These are phyloP conservation scores for Poecilus cupreus DNA, from an alignment of 2,888 invertebrate species.

Conservation along the genomic window DNA sequence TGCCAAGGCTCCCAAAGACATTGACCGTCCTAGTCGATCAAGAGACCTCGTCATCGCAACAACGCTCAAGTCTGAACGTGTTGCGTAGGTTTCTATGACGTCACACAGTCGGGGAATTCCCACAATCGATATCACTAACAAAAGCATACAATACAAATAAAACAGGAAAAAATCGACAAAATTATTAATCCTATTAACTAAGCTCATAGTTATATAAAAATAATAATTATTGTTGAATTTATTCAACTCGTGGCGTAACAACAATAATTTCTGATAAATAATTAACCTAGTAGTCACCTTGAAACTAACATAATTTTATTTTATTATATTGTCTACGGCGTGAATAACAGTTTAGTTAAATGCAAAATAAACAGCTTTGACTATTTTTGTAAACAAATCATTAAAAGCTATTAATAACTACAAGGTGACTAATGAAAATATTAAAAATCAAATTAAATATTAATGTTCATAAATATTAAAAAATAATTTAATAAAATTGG, in stretches of 20 bases:
- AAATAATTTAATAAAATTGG: slow-evolving; percentile 20
- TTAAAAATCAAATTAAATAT: background rate
- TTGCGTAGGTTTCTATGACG: slow-evolving; percentile 53
- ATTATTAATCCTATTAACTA: background rate
- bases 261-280: slow-evolving; percentile 16
- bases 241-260: background rate
- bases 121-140: slow-evolving; percentile 56
- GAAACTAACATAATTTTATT: no score
- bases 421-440: background rate
- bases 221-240: background rate
- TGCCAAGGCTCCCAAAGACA: slow-evolving; percentile 34
- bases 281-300: slow-evolving; percentile 10
- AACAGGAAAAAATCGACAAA: slow-evolving; percentile 7
- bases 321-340: no score
- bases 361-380: background rate
- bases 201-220: background rate
- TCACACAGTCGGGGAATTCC: slow-evolving; percentile 54
- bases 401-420: background rate
- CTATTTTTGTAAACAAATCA: background rate
- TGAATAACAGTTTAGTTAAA: background rate
- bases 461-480: background rate
- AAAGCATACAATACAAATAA: slow-evolving; percentile 44
- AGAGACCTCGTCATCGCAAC: slow-evolving; percentile 20
- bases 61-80: slow-evolving; percentile 43
- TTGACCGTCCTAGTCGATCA: slow-evolving; percentile 33